phyloP scores from a whole-genome alignment of 2,888 invertebrate species.

The Strigamia crassipes region DNA sequence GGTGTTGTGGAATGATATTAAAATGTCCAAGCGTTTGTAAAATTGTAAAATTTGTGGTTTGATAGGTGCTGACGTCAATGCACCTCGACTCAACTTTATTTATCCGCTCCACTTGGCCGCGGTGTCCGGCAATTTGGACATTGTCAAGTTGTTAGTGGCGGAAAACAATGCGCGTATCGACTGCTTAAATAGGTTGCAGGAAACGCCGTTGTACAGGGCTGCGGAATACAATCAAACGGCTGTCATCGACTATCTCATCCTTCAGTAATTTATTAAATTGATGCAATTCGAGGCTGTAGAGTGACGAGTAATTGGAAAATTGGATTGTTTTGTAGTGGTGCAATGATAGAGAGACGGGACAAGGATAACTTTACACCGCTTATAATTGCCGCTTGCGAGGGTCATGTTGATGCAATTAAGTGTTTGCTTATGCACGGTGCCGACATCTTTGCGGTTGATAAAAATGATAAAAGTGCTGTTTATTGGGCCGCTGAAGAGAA shows the following conservation, averaged over 20 bases:
- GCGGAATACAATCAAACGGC: slow-evolving; percentile 58
- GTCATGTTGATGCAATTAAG: slow-evolving; percentile 58
- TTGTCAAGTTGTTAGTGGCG: slow-evolving; percentile 53
- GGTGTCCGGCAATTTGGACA: slow-evolving; percentile 54
- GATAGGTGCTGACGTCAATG: slow-evolving; percentile 52
- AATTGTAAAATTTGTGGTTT: neutral
- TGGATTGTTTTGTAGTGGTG: slow-evolving; percentile 55
- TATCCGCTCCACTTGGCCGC: slow-evolving; percentile 59
- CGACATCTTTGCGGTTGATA: slow-evolving; percentile 58
- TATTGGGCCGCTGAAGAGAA: slow-evolving; percentile 60
- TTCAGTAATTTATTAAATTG: slow-evolving; percentile 52
- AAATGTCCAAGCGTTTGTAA: too few relatives aligned
- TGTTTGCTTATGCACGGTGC: slow-evolving; percentile 58
- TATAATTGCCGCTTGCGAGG: slow-evolving; percentile 59
- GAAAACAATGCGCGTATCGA: slow-evolving; percentile 59
- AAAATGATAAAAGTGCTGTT: slow-evolving; percentile 60
- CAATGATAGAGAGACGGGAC: slow-evolving; percentile 58
- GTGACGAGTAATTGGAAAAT: neutral
- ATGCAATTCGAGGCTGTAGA: too few relatives aligned
- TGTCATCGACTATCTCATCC: slow-evolving; percentile 58
- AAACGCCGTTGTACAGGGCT: slow-evolving; percentile 61
- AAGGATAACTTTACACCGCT: slow-evolving; percentile 61
- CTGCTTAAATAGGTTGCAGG: slow-evolving; percentile 58
- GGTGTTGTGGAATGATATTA: slow-evolving; percentile 47
- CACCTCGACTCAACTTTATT: slow-evolving; percentile 49